Conservation (phyloP, 2,797 vertebrate species). For the Etheostoma nigrum region DNA sequence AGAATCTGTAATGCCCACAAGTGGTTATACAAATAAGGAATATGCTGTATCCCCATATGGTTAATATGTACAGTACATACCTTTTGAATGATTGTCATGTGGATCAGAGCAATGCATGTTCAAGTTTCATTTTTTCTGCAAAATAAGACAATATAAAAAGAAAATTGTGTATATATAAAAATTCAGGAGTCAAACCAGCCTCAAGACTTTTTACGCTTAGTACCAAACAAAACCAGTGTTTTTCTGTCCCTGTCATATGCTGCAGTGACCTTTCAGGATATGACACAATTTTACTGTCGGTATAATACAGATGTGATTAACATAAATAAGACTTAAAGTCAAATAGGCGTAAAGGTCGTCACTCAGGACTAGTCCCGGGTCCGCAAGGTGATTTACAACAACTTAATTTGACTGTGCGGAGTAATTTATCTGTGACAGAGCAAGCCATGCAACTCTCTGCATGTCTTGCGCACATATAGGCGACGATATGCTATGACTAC, state of each 20-base stretch:
- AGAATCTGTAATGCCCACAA: constrained; percentile 19
- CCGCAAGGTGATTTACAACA: constrained; percentile 79
- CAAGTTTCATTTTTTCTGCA: constrained; percentile 42
- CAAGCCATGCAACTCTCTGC: constrained; percentile 69
- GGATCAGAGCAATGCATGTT: constrained; percentile 30
- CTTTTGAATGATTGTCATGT: constrained; percentile 37
- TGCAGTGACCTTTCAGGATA: constrained; percentile 74
- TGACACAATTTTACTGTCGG: constrained; percentile 74
- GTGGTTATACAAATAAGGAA: constrained; percentile 20
- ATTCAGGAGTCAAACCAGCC: constrained; percentile 9
- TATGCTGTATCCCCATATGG: constrained; percentile 35
- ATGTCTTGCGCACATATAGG: constrained; percentile 62
- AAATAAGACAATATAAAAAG: constrained; percentile 32
- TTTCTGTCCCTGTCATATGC: constrained; percentile 16
- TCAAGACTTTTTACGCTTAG: not conserved
- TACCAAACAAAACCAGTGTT: constrained; percentile 46
- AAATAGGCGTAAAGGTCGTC: constrained; percentile 86
- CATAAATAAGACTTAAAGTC: constrained; percentile 85
- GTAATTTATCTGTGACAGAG: constrained; percentile 82
- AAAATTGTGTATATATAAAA: constrained; percentile 1
- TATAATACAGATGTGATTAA: constrained; percentile 82
- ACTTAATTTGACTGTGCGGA: constrained; percentile 82
- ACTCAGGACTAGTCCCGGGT: constrained; percentile 78
- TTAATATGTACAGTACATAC: constrained; percentile 33
- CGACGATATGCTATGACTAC: constrained; percentile 81